Base-by-base conservation (phyloP, 2,797 vertebrate species). In the Lagocephalus sceleratus region DNA sequence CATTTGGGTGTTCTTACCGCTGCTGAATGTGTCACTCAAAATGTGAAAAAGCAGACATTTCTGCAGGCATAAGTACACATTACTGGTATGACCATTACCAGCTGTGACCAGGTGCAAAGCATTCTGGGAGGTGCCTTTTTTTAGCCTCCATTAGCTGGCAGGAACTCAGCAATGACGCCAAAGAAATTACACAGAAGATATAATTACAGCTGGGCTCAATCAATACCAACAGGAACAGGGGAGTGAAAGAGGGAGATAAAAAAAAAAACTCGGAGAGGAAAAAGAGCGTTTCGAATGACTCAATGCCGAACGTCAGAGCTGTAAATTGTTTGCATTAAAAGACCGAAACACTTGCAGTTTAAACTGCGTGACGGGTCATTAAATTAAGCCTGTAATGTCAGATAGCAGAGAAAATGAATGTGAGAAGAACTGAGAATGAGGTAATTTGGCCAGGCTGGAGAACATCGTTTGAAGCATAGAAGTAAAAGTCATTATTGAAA, bases 151-250 rank as follows among this genome's bases (percentile, higher is more conserved):
- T 81, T 79, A 83, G 64, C 68, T 80, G 75, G 67, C 78, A 82
- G 69, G 63, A 72, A 73, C 73, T 70, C 74, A 74, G 68, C 9
- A 0, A 65, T 84, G 85, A 88, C 73, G 76, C 65, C 73, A 87
- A 68, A 80, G 73, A 80, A 84, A 86, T 86, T 75, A 84, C 79
- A 78, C 57, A 65, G 69, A 79, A 76, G 75, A 85, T 84, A 82
- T 83, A 85, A 87, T 87, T 85, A 84, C 84, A 83, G 79, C 75
- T 51, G 57, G 73, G 70, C 68, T 85, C 79, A 85, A 81, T 85
- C 82, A 82, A 85, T 78, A 76, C 60, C 66, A 66, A 76, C 77
- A 75, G 59, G 77, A 81, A 73, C 75, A 80, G 61, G 51, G 50
- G 68, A 71, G 68, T 65, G 78, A 80, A 81, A 68, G 68, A 52